Evolutionary conservation across 2,797 vertebrate genomes (phyloP).

Genomic region (Manis javanica): DNA sequence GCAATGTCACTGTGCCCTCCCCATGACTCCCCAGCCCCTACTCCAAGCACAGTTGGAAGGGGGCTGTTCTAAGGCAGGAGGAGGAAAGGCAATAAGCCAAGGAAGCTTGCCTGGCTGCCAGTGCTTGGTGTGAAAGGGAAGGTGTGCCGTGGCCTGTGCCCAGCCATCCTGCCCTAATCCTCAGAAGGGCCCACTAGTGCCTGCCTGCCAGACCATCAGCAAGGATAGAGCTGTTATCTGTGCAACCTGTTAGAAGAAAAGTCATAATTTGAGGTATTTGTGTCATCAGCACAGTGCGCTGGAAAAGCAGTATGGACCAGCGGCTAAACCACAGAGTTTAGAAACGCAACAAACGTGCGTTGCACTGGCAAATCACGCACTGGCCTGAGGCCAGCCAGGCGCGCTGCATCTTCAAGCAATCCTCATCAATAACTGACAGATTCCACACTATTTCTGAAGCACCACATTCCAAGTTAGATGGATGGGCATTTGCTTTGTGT

Average conservation of each 20-base stretch:
- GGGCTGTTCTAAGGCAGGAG: background rate
- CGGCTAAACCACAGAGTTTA: background rate
- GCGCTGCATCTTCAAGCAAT: slow-evolving; percentile 72
- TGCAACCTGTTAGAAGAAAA: slow-evolving; percentile 1
- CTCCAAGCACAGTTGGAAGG: slow-evolving; percentile 14
- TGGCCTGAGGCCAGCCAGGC: slow-evolving; percentile 76
- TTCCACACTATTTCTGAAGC: slow-evolving; percentile 61
- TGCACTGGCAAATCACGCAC: slow-evolving; percentile 61
- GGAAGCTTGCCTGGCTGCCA: slow-evolving; percentile 30
- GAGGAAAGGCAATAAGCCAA: background rate
- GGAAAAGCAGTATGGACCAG: slow-evolving; percentile 47
- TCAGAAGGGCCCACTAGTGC: background rate
- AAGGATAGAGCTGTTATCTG: slow-evolving; percentile 1
- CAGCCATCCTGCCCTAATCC: background rate
- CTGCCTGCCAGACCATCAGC: background rate
- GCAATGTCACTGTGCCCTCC: background rate
- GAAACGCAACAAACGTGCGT: slow-evolving; percentile 48
- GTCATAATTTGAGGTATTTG: slow-evolving; percentile 31
- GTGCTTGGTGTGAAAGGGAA: background rate
- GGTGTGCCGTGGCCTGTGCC: background rate
- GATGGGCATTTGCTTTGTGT: slow-evolving; percentile 55
- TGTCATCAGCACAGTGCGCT: background rate
- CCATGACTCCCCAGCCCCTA: background rate
- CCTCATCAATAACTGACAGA: slow-evolving; percentile 78
- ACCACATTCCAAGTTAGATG: slow-evolving; percentile 66